phyloP scores from a whole-genome alignment of 1,140 invertebrate species.

The Chironomus tepperi region DNA sequence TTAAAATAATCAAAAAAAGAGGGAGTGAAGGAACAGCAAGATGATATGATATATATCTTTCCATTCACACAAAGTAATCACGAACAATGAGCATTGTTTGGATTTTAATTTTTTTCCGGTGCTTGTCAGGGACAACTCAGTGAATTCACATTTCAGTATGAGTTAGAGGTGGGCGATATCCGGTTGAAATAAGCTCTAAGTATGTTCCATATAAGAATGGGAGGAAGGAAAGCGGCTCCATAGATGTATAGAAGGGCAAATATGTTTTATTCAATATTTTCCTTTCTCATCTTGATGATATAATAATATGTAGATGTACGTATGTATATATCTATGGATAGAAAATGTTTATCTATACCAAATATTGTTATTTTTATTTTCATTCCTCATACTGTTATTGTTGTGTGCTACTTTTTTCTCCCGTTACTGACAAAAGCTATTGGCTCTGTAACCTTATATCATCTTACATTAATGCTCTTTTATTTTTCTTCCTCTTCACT shows the following conservation, averaged over 20 bases:
- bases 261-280: conserved; percentile 12
- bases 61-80: conserved; percentile 6
- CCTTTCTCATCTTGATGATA: too few relatives aligned
- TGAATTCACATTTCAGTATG: too few relatives aligned
- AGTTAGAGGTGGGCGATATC: too few relatives aligned
- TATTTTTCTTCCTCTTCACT: too few relatives aligned
- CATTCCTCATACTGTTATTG: not conserved
- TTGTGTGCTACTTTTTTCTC: too few relatives aligned
- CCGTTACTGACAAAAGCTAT: too few relatives aligned
- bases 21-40: not conserved
- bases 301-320: too few relatives aligned
- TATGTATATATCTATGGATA: too few relatives aligned
- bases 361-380: not conserved
- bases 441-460: too few relatives aligned
- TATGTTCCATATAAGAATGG: too few relatives aligned
- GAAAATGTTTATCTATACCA: not conserved
- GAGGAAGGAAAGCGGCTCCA: not conserved
- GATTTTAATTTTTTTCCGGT: conserved; percentile 7
- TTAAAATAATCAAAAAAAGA: not conserved
- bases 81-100: conserved; percentile 12
- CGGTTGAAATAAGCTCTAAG: too few relatives aligned
- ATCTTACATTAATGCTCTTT: too few relatives aligned
- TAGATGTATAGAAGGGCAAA: not conserved
- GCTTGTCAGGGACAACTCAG: not conserved
- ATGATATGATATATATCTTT: conserved; percentile 13